Conservation (phyloP, 2,797 vertebrate species). For the Micrastur ruficollis region DNA sequence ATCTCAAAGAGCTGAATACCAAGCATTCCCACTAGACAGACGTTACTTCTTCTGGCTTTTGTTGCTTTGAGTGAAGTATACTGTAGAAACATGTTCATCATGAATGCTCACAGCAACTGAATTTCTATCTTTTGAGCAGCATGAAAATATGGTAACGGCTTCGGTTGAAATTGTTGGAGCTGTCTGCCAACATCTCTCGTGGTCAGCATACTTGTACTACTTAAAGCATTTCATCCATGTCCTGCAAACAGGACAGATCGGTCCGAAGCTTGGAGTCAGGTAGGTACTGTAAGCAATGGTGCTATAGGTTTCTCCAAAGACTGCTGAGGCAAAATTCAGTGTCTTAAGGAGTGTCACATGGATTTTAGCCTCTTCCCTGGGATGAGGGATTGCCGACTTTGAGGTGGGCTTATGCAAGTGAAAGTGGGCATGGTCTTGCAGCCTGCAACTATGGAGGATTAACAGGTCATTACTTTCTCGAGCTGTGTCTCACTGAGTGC, state of each 20-base stretch:
- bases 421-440: background rate
- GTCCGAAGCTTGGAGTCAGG: slow-evolving; percentile 92
- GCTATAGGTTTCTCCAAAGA: background rate
- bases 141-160: slow-evolving; percentile 89
- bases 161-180: slow-evolving; percentile 91
- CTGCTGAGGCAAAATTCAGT: background rate
- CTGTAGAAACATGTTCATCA: background rate
- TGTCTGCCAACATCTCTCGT: slow-evolving; percentile 87
- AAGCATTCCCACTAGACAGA: background rate
- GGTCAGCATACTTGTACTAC: slow-evolving; percentile 93
- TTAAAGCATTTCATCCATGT: slow-evolving; percentile 91
- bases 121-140: slow-evolving; percentile 73
- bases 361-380: background rate
- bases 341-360: background rate
- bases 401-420: background rate
- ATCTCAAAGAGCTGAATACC: background rate
- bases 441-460: background rate
- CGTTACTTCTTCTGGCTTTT: background rate
- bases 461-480: background rate
- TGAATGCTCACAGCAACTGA: background rate
- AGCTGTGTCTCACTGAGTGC: background rate
- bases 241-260: slow-evolving; percentile 84
- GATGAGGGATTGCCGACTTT: background rate
- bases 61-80: background rate
- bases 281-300: slow-evolving; percentile 72